A percentile compares a stretch with the other conserved stretches of the same genome.
These are phyloP conservation scores for Rhabdophis nuchalis DNA, from an alignment of 2,797 vertebrate genomes.

Conservation along the genomic window DNA sequence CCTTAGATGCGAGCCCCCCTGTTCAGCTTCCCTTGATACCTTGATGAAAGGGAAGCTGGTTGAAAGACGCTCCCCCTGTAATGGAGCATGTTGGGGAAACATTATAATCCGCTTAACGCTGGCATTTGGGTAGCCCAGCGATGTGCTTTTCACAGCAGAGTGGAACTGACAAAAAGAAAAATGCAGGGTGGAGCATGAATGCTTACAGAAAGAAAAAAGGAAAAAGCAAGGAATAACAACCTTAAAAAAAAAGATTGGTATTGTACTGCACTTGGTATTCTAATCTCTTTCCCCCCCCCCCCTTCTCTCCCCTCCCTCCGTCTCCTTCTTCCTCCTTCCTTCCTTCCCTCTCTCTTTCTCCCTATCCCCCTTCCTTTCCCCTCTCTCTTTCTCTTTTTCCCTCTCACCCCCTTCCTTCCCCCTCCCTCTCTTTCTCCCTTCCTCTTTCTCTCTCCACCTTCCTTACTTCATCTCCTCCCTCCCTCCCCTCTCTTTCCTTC, in stretches of 20 bases:
- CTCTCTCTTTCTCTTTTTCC: no score
- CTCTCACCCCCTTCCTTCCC: no score
- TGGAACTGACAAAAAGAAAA: slow-evolving; percentile 37
- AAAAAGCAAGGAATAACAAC: background rate
- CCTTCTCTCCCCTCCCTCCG: rapidly evolving
- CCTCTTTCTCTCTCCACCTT: no score
- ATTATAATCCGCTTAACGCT: slow-evolving; percentile 42
- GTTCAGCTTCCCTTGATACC: slow-evolving; percentile 65
- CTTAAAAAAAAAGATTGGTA: background rate
- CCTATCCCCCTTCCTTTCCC: rapidly evolving
- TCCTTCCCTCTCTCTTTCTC: rapidly evolving
- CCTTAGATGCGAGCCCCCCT: slow-evolving; percentile 53
- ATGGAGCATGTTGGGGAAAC: slow-evolving; percentile 40
- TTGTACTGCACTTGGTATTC: background rate
- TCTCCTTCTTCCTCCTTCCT: rapidly evolving
- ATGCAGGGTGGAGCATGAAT: slow-evolving; percentile 8
- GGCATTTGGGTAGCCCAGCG: slow-evolving; percentile 40
- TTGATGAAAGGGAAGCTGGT: slow-evolving; percentile 52
- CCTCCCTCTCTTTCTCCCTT: rapidly evolving
- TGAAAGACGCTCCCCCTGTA: slow-evolving; percentile 34
- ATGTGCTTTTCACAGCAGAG: slow-evolving; percentile 35
- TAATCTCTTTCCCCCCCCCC: background rate
- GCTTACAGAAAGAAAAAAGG: background rate
- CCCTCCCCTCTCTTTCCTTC: rapidly evolving
- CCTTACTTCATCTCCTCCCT: no score